Evolutionary conservation across 2,888 invertebrate genomes (phyloP), one percentile per base, ranked within the genome.

Genomic region (Lithophane ornitopus): DNA sequence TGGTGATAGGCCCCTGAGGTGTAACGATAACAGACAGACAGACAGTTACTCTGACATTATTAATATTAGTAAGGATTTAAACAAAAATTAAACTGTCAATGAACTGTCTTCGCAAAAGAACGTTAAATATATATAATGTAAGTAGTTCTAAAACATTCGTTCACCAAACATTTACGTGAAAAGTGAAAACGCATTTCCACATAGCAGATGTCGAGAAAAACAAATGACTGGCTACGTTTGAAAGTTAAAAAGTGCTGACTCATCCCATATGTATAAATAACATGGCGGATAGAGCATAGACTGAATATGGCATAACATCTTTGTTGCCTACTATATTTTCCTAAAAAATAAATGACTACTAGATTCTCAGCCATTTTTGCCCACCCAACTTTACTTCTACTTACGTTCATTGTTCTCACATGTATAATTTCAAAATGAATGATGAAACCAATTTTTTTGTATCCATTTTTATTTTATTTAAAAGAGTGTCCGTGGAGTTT

Each of bases 121-220:
- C n/a, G 12, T 41, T 19, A 22, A 6, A 39, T 39, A 52, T 67
- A 52, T 39, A 52, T 67, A 26, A 65, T 44, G 19, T 9, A 46
- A 14, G 19, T 39, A n/a, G 34, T 69, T 58, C 16, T 3, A 26
- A 69, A 71, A 44, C 56, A 74, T 67, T 79, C 34, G n/a, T 80
- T n/a, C 41, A 34, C n/a, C 0, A 52, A 79, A 56, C 28, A 22
- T 78, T 54, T 66, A 54, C 49, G 26, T 26, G 80, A 52, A 69
- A 54, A 69, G 39, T 61, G 34, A 26, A 80, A 69, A 68, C 70
- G 54, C 78, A 76, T 80, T 80, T 83, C 68, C 65, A 76, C 77
- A 76, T 70, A 68, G 56, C 74, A 56, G 26, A 70, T 63, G 80
- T 80, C 76, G 34, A 70, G 66, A 68, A 69, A 83, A 83, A 85